Conservation (phyloP, 2,113 vertebrate genomes). For the Octodon degus region DNA sequence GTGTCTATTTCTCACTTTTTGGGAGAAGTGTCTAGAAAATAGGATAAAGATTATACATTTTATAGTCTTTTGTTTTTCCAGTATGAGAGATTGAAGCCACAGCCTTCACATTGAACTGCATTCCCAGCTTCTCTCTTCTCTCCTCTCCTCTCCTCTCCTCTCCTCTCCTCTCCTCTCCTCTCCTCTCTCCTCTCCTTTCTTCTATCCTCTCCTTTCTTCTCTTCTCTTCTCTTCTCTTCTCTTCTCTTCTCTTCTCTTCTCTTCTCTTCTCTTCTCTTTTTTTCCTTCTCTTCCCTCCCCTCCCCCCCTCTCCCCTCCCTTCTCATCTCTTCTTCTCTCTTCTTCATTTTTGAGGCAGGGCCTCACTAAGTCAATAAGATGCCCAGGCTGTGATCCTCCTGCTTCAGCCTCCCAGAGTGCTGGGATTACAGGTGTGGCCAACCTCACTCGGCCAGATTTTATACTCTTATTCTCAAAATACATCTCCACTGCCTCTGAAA, state of each 20-base stretch:
- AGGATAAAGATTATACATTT: background rate
- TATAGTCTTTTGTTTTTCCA: too few species aligned
- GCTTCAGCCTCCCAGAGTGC: background rate
- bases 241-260: background rate
- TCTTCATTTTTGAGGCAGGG: background rate
- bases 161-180: background rate
- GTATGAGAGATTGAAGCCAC: background rate
- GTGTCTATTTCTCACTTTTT: background rate
- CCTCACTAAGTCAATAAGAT: background rate
- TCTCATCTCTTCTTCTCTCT: background rate
- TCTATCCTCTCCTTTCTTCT: background rate
- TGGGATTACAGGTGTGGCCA: background rate
- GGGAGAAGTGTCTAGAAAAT: background rate
- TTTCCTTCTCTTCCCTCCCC: background rate
- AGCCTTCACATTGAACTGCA: background rate
- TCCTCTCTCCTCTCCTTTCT: accelerated
- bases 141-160: background rate
- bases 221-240: too few species aligned
- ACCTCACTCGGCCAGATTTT: background rate
- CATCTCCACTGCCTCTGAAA: background rate
- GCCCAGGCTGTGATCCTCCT: background rate
- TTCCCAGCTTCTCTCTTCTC: background rate
- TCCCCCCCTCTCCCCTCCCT: background rate
- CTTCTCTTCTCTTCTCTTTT: background rate
- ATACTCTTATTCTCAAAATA: background rate